These are phyloP conservation scores for Apodemus speciosus DNA, from an alignment of 2,113 vertebrate genomes.

Conservation along the genomic window DNA sequence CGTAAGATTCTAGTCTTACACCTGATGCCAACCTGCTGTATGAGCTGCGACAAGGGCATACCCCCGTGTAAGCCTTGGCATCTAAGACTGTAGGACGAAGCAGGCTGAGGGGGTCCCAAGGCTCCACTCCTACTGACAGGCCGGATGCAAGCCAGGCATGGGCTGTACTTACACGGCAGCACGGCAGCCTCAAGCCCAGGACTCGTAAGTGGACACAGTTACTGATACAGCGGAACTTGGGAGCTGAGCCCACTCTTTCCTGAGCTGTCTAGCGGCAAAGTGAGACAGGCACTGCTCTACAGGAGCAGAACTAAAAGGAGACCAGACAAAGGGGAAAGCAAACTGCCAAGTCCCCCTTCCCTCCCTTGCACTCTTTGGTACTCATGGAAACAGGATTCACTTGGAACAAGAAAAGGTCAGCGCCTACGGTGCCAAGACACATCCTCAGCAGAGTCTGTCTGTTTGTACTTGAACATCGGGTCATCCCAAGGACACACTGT, in stretches of 20 bases:
- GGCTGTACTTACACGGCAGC: background rate
- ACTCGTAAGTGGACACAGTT: background rate
- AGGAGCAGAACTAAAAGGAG: background rate
- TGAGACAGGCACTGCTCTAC: background rate
- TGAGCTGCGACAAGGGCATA: background rate
- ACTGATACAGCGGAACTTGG: background rate
- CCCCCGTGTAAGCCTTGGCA: background rate
- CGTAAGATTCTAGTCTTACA: background rate
- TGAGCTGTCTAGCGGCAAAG: background rate
- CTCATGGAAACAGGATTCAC: background rate
- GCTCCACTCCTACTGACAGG: background rate
- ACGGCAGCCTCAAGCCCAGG: background rate
- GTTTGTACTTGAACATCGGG: background rate
- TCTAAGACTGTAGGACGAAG: background rate
- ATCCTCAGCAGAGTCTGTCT: background rate
- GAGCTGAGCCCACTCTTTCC: background rate
- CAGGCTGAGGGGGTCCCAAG: background rate
- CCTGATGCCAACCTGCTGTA: background rate
- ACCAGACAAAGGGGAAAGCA: background rate
- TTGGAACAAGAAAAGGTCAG: background rate
- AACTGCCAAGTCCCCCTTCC: background rate
- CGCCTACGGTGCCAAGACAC: background rate
- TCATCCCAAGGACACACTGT: background rate
- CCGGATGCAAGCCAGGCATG: background rate
- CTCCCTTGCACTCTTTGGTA: background rate